Base-by-base conservation (phyloP, 1,140 invertebrate genomes). In the Phortica variegata region DNA sequence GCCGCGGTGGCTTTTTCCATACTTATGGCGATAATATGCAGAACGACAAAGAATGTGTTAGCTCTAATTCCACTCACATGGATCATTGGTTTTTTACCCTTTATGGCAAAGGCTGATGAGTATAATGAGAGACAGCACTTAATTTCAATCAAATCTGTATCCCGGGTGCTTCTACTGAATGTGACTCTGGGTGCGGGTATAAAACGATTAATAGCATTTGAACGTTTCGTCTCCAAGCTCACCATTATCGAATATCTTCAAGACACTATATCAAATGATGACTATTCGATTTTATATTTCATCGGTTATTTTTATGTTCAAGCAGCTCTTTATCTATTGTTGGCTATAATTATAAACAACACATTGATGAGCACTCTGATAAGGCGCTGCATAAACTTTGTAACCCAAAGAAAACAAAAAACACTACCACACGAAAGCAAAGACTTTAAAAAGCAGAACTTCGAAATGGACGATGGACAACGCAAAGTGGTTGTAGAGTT, bases 141-240 rank as follows among this genome's bases (percentile, higher is more conserved):
- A 1, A 26, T 40, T 0, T 29, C 34, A 0, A 3, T 20, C 0
- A 0, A 12, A 12, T 32, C 50, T 0, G 0, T 42, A 0, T 23
- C 36, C 4, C 37, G 52, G 1, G 5, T 53, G 1, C 0, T 63
- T 0, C 3, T 65, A 1, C 58, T 58, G 29, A 65, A 65, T 53
- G 58, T 65, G 20, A 39, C 62, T 0, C 10, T 65, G 1, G 41
- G 49, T 15, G 47, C 41, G 2, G 61, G 62, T 1, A 7, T 63
- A 0, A 34, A 32, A 6, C 32, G 44, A 7, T 21, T 63, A 3
- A n/a, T 63, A 5, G 17, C 39, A 19, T 16, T 56, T 2, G 59
- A 62, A 15, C 16, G 44, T 2, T 20, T 46, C 17, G 7, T 32
- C 1, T 7, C 1, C 0, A 0, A 17, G 1, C 10, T 51, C 17